Base-by-base conservation (phyloP, 2,797 vertebrate genomes). In the Ctenopoma multispine region DNA sequence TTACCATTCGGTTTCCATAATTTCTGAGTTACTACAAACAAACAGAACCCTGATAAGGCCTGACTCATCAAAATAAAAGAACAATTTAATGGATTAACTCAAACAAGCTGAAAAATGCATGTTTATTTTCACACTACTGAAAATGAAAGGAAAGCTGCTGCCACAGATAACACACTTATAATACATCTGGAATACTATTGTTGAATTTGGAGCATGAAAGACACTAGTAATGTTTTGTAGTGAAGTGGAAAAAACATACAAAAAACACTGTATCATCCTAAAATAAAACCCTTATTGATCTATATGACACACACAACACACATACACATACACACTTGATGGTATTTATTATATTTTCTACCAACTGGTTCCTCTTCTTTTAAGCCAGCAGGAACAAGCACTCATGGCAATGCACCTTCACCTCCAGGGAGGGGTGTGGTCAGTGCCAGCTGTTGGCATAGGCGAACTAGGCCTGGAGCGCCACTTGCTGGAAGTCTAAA, bases 321-420 rank as follows among this genome's bases (percentile, higher is more conserved):
- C 29, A 59, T 34, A 31, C 24, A 48, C 44, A 14, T 15, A 59
- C 40, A 56, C 41, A 69, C 58, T n/a, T n/a, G n/a, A 27, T 7
- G 15, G 2, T 51, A 55, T 69, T 78, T 68, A 75, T 87, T 67
- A 60, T 41, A 70, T 79, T 86, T 81, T 36, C 36, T 67, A 57
- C 5, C 0, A 5, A 63, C 63, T 67, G 60, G 51, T 66, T 78
- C 61, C 43, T 18, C 18, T 57, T 79, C 66, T 41, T 67, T 69
- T 44, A 69, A 77, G 48, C 13, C 20, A 60, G 20, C 24, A 44
- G 34, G 40, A 79, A 74, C 17, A 69, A 50, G 74, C 55, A 57
- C 65, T 72, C 51, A 31, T 17, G 15, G 15, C 14, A 41, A 41
- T 41, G 23, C 29, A 20, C 38, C 65, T 79, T 36, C 31, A 69